Conservation (phyloP, 1,140 invertebrate genomes). For the Anadara kagoshimensis region DNA sequence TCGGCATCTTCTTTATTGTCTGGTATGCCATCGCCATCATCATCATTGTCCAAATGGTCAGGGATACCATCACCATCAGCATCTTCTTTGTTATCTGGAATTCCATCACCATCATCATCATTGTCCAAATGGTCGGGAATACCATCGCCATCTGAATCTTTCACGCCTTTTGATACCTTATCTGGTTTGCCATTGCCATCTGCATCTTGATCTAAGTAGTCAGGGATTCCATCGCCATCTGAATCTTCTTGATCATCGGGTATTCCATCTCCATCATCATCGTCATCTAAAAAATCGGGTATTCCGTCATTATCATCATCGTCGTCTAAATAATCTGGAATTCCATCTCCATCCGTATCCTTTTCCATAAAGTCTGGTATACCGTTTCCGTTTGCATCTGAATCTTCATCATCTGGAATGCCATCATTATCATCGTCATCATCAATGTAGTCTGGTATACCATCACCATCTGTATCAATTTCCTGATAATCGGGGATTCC, state of each 20-base stretch:
- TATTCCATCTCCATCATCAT: slow-evolving; percentile 65
- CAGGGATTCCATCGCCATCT: slow-evolving; percentile 67
- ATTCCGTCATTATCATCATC: slow-evolving; percentile 65
- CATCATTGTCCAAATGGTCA: slow-evolving; percentile 61
- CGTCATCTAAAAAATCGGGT: slow-evolving; percentile 67
- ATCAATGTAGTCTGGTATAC: slow-evolving; percentile 66
- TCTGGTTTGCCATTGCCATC: slow-evolving; percentile 27
- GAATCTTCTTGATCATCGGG: slow-evolving; percentile 60
- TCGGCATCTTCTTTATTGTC: slow-evolving; percentile 57
- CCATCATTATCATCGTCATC: slow-evolving; percentile 67
- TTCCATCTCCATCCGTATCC: slow-evolving; percentile 63
- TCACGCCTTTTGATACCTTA: too few relatives aligned
- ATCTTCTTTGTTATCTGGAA: slow-evolving; percentile 55
- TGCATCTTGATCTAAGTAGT: slow-evolving; percentile 37
- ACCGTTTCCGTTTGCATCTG: slow-evolving; percentile 66
- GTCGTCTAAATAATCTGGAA: slow-evolving; percentile 61
- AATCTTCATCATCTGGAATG: slow-evolving; percentile 57
- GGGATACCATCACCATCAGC: slow-evolving; percentile 58
- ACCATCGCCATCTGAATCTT: slow-evolving; percentile 62
- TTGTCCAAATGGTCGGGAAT: slow-evolving; percentile 57
- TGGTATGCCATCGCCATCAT: slow-evolving; percentile 64
- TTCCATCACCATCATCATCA: slow-evolving; percentile 60
- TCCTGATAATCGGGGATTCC: slow-evolving; percentile 62
- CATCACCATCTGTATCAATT: slow-evolving; percentile 62
- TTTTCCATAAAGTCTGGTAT: slow-evolving; percentile 67